phyloP scores from a whole-genome alignment of 2,888 invertebrate species.

The Trissonchulus latispiculum region DNA sequence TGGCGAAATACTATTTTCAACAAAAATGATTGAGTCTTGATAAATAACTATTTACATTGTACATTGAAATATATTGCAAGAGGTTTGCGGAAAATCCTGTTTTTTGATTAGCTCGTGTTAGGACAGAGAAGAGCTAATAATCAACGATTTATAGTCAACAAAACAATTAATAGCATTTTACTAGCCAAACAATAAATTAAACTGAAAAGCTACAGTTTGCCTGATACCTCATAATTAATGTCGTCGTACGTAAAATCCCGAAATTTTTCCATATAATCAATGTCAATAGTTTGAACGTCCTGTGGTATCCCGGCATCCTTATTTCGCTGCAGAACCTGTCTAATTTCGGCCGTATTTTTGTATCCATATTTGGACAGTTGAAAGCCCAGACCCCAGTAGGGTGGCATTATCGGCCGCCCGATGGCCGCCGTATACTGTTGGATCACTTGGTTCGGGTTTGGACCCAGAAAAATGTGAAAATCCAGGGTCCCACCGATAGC shows the following conservation, averaged over 20 bases:
- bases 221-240: constrained; percentile 42
- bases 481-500: constrained; percentile 37
- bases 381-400: constrained; percentile 21
- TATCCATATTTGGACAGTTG: constrained; percentile 19
- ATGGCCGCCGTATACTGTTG: constrained; percentile 29
- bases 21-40: too few species aligned
- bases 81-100: too few species aligned
- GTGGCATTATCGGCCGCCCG: constrained; percentile 16
- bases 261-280: constrained; percentile 67
- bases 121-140: too few species aligned
- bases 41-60: too few species aligned
- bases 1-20: too few species aligned
- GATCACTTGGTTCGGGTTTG: constrained; percentile 35
- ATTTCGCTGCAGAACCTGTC: constrained; percentile 38
- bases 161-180: too few species aligned
- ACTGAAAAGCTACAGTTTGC: too few species aligned
- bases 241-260: constrained; percentile 68
- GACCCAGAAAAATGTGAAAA: constrained; percentile 37
- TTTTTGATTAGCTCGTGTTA: too few species aligned
- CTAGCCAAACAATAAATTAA: too few species aligned
- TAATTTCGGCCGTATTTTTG: constrained; percentile 30
- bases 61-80: too few species aligned
- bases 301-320: constrained; percentile 47
- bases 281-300: constrained; percentile 66
- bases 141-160: too few species aligned